Conservation (phyloP, 2,113 vertebrate genomes). For the Cyanistes caeruleus region DNA sequence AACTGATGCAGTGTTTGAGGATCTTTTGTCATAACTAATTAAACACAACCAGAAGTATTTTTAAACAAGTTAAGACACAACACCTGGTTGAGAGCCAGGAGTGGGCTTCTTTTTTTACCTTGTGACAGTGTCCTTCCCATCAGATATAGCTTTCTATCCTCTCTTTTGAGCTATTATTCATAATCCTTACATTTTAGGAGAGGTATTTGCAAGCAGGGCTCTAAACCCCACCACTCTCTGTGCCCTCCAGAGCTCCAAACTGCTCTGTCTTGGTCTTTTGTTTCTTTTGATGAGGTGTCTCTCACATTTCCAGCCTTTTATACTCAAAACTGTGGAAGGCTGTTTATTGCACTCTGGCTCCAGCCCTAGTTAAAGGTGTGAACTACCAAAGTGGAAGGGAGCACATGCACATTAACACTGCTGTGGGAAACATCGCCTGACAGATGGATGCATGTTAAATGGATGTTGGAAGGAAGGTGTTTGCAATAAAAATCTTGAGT, state of each 20-base stretch:
- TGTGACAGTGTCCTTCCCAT: background rate
- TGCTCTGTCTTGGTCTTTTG: background rate
- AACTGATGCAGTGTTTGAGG: background rate
- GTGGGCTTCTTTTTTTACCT: background rate
- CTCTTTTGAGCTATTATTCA: background rate
- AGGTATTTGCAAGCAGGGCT: background rate
- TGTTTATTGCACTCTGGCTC: conserved; percentile 65
- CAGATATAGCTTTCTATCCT: background rate
- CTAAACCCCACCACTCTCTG: background rate
- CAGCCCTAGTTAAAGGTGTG: conserved; percentile 65
- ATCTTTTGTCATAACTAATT: conserved; percentile 30
- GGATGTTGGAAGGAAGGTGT: conserved; percentile 65
- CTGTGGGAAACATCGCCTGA: conserved; percentile 48
- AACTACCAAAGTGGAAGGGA: conserved; percentile 57
- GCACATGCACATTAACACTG: conserved; percentile 55
- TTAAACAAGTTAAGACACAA: conserved; percentile 46
- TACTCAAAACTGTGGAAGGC: conserved; percentile 51
- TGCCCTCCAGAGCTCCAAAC: background rate
- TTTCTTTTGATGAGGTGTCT: conserved; percentile 51
- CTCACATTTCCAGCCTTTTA: conserved; percentile 58
- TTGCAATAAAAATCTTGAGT: conserved; percentile 62
- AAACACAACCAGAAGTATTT: background rate
- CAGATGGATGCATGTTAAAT: conserved; percentile 61
- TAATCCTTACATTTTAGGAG: background rate
- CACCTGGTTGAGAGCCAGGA: background rate